Conservation (phyloP, 2,113 vertebrate species). For the Psittacula cyanocephala region DNA sequence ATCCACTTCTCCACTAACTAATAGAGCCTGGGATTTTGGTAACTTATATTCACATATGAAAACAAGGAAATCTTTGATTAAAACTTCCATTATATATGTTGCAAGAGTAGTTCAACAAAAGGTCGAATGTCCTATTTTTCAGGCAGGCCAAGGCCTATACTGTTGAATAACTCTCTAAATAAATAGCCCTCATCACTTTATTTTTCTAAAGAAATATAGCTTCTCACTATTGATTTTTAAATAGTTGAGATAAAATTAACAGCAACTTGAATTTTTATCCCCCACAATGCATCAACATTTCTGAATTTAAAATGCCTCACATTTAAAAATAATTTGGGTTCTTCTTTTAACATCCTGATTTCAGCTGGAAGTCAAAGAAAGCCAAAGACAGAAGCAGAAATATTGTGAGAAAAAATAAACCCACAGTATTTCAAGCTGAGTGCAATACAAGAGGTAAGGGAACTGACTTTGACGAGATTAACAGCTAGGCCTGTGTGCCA, state of each 20-base stretch:
- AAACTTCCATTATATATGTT: neutral
- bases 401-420: conserved; percentile 25
- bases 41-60: neutral
- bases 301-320: neutral
- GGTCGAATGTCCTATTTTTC: neutral
- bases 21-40: neutral
- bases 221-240: neutral
- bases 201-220: neutral
- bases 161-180: neutral
- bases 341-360: neutral
- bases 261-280: neutral
- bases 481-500: conserved; percentile 25
- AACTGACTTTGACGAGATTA: conserved; percentile 1
- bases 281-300: neutral
- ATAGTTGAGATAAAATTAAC: neutral
- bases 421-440: neutral
- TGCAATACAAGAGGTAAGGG: neutral
- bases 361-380: neutral
- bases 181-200: neutral
- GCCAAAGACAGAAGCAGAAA: conserved; percentile 1
- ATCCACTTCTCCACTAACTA: neutral
- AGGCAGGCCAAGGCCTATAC: neutral
- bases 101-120: neutral
- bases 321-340: neutral
- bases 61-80: neutral